A percentile compares a stretch with the other conserved stretches of the same genome.
Evolutionary conservation across 2,113 vertebrate genomes (phyloP).

Genomic region (Corvus hawaiiensis): DNA sequence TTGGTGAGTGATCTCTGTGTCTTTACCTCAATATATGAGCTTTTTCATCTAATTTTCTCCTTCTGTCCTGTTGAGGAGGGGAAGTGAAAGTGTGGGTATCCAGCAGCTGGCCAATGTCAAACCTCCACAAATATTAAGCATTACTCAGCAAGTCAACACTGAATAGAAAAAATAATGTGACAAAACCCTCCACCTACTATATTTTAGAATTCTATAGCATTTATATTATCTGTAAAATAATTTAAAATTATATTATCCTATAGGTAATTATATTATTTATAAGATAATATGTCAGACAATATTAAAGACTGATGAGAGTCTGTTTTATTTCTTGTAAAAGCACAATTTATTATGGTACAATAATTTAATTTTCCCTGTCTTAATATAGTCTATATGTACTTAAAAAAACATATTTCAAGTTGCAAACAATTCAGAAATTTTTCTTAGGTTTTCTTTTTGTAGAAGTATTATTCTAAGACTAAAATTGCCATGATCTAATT

Average conservation of each 20-base stretch:
- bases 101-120: neutral
- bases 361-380: neutral
- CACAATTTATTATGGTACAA: neutral
- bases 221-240: neutral
- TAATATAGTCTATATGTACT: neutral
- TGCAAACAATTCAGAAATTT: neutral
- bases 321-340: neutral
- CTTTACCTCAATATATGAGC: neutral
- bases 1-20: neutral
- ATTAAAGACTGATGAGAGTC: neutral
- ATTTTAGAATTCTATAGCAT: neutral
- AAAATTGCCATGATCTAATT: neutral
- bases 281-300: neutral
- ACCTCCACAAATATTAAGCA: neutral
- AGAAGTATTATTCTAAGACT: neutral
- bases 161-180: neutral
- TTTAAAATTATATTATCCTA: neutral
- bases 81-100: neutral
- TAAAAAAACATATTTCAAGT: neutral
- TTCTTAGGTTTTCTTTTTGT: neutral
- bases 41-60: neutral
- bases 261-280: neutral
- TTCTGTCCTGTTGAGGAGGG: neutral
- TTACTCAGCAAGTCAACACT: neutral
- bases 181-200: rapidly evolving